These are phyloP conservation scores for Eulithis prunata DNA, from an alignment of 2,888 invertebrate genomes.

Conservation along the genomic window DNA sequence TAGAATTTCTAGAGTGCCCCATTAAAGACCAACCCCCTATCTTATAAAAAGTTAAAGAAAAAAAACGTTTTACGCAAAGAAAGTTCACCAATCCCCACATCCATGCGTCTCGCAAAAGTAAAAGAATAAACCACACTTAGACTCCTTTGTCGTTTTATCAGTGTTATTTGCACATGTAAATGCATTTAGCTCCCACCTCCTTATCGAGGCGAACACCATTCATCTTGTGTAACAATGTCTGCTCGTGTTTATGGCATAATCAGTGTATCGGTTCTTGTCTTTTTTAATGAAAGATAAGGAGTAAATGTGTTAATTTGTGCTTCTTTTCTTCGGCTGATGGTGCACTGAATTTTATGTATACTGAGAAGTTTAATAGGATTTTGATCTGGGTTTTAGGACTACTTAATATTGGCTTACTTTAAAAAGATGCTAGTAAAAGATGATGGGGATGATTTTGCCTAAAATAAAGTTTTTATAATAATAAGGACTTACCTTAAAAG, in stretches of 20 bases:
- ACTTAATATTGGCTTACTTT: too few species aligned
- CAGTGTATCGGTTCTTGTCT: conserved; percentile 66
- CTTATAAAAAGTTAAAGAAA: too few species aligned
- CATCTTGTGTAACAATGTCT: conserved; percentile 83
- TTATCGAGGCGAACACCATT: conserved; percentile 80
- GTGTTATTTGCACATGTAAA: conserved; percentile 82
- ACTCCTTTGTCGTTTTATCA: conserved; percentile 79
- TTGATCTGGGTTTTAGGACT: too few species aligned
- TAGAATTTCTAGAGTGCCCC: too few species aligned
- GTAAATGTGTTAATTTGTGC: conserved; percentile 44
- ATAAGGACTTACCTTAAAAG: too few species aligned
- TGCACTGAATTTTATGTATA: too few species aligned
- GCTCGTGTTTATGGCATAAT: conserved; percentile 76
- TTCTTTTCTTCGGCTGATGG: background rate
- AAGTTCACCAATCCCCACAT: conserved; percentile 3
- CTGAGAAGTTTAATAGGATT: too few species aligned
- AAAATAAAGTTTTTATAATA: too few species aligned
- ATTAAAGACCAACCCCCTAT: too few species aligned
- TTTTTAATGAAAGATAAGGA: conserved; percentile 54
- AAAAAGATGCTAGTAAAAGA: too few species aligned
- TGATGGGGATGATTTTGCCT: too few species aligned
- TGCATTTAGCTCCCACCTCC: conserved; percentile 81
- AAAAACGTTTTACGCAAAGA: too few species aligned
- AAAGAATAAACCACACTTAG: conserved; percentile 24
- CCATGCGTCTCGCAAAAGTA: conserved; percentile 58